A percentile compares a stretch with the other conserved stretches of the same genome.
phyloP scores from a whole-genome alignment of 1,140 invertebrate species.

The Pectinophora gossypiella region DNA sequence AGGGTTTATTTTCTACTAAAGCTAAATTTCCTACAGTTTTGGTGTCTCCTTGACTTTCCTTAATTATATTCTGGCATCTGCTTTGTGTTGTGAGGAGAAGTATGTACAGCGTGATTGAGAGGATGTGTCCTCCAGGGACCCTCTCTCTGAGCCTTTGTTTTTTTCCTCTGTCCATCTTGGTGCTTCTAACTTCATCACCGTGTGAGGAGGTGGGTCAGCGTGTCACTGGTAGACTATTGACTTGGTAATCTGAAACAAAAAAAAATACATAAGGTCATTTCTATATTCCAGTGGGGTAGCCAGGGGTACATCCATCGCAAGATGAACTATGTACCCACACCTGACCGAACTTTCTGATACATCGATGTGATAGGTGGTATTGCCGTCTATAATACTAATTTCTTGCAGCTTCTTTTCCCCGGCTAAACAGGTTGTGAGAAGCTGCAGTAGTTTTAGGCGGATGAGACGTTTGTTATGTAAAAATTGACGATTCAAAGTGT shows the following conservation, averaged over 20 bases:
- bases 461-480: no score
- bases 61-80: constrained; percentile 36
- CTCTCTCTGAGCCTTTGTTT: constrained; percentile 36
- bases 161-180: constrained; percentile 43
- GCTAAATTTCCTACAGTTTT: constrained; percentile 49
- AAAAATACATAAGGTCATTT: no score
- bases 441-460: no score
- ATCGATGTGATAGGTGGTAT: no score
- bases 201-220: neutral
- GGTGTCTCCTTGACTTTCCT: constrained; percentile 43
- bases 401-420: no score
- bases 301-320: no score
- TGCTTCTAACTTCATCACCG: constrained; percentile 47
- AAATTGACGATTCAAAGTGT: no score
- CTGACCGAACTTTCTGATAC: no score
- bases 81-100: constrained; percentile 28
- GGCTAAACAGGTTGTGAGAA: no score
- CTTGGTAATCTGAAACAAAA: constrained; percentile 46
- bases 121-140: constrained; percentile 24
- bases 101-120: constrained; percentile 49
- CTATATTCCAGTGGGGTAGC: no score
- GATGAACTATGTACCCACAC: no score
- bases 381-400: no score
- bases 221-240: constrained; percentile 12
- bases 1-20: constrained; percentile 50